These are phyloP conservation scores for Caenorhabditis zanzibari DNA, from an alignment of 2,888 invertebrate genomes.

Conservation along the genomic window DNA sequence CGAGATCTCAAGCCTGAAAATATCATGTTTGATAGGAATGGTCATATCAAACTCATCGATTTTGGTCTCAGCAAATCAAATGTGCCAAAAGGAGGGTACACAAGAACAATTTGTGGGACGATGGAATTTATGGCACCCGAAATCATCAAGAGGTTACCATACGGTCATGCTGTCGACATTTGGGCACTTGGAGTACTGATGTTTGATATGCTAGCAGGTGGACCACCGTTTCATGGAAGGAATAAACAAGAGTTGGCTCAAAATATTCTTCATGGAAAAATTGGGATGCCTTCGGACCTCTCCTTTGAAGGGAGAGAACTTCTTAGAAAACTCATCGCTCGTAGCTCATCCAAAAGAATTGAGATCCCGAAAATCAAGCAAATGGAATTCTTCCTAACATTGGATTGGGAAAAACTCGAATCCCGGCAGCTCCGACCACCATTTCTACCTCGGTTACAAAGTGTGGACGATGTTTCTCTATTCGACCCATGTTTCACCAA, in stretches of 20 bases:
- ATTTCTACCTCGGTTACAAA: slow-evolving; percentile 1
- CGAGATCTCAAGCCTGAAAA: slow-evolving; percentile 41
- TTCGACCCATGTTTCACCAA: slow-evolving; percentile 13
- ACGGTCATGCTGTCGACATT: slow-evolving; percentile 24
- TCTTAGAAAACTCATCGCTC: background rate
- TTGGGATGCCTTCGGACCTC: background rate
- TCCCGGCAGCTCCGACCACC: slow-evolving; percentile 2
- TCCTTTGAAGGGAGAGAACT: background rate
- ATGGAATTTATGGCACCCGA: slow-evolving; percentile 44
- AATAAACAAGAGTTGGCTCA: background rate
- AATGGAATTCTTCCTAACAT: background rate
- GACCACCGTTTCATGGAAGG: slow-evolving; percentile 21
- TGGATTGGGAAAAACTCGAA: slow-evolving; percentile 24
- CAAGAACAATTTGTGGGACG: slow-evolving; percentile 36
- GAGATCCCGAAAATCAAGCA: slow-evolving; percentile 6
- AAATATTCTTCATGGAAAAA: slow-evolving; percentile 4
- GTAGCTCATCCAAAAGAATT: background rate
- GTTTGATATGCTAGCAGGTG: slow-evolving; percentile 35
- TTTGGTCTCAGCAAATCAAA: slow-evolving; percentile 31
- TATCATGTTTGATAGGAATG: slow-evolving; percentile 23
- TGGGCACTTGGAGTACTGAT: slow-evolving; percentile 35
- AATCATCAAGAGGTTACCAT: background rate
- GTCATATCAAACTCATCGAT: slow-evolving; percentile 25
- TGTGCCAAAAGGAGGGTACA: background rate
- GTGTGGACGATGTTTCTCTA: slow-evolving; percentile 12